Evolutionary conservation across 2,797 vertebrate species (phyloP).

Genomic region (Microhierax caerulescens): DNA sequence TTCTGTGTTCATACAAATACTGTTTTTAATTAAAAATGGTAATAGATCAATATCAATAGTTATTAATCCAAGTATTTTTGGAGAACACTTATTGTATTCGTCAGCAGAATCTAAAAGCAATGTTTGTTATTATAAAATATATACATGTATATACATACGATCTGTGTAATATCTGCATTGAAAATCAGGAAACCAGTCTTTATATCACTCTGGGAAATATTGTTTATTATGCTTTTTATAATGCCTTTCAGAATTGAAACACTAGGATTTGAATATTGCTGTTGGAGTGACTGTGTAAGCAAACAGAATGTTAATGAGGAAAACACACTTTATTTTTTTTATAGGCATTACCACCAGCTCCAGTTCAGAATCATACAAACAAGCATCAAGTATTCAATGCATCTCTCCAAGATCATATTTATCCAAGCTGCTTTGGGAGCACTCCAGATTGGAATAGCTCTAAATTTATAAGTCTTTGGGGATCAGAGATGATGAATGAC

Average conservation of each 20-base stretch:
- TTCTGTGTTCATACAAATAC: background rate
- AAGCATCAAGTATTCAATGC: slow-evolving; percentile 93
- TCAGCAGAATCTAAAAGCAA: background rate
- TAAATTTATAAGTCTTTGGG: slow-evolving; percentile 97
- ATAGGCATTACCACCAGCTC: slow-evolving; percentile 88
- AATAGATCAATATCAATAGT: background rate
- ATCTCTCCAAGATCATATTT: slow-evolving; percentile 93
- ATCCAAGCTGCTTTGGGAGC: slow-evolving; percentile 91
- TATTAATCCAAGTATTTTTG: background rate
- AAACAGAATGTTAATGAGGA: slow-evolving; percentile 61
- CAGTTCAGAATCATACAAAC: slow-evolving; percentile 88
- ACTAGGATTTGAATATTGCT: background rate
- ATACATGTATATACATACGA: background rate
- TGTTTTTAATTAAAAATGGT: background rate
- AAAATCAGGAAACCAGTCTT: background rate
- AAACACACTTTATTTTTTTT: slow-evolving; percentile 60
- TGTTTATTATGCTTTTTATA: background rate
- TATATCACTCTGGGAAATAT: background rate
- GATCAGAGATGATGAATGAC: slow-evolving; percentile 92
- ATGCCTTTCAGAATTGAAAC: background rate
- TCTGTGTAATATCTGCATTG: background rate
- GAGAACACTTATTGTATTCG: background rate
- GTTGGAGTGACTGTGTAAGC: slow-evolving; percentile 31
- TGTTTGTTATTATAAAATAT: background rate
- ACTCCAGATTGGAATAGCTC: slow-evolving; percentile 94